phyloP scores from a whole-genome alignment of 2,797 vertebrate species.

The Phrynocephalus guinanensis region DNA sequence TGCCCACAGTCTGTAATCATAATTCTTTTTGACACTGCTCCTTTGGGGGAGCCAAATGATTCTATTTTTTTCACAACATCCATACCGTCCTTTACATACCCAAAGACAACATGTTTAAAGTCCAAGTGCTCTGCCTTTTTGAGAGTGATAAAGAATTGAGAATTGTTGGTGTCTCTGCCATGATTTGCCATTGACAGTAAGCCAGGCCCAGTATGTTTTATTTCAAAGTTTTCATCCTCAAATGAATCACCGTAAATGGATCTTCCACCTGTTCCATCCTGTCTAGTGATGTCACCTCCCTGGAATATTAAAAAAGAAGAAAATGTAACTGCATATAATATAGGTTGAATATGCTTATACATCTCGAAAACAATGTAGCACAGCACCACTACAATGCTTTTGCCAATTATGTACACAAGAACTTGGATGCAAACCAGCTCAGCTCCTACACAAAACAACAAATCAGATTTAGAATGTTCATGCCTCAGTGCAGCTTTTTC shows the following conservation, averaged over 20 bases:
- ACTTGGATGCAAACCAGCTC: not conserved
- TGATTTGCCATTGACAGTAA: slow-evolving; percentile 94
- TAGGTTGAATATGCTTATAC: not conserved
- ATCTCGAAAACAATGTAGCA: not conserved
- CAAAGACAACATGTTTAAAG: slow-evolving; percentile 95
- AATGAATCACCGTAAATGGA: slow-evolving; percentile 92
- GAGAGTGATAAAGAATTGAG: slow-evolving; percentile 96
- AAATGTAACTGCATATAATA: not conserved
- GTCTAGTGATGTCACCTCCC: slow-evolving; percentile 94
- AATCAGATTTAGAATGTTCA: not conserved
- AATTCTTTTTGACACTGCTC: slow-evolving; percentile 83
- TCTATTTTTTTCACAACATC: slow-evolving; percentile 89
- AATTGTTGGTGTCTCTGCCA: slow-evolving; percentile 85
- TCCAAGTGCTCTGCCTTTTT: slow-evolving; percentile 93
- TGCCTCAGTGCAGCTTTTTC: not conserved
- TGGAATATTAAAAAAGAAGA: slow-evolving; percentile 64
- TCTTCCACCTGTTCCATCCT: slow-evolving; percentile 89
- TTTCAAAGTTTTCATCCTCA: slow-evolving; percentile 94
- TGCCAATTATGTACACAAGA: not conserved
- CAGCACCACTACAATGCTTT: not conserved
- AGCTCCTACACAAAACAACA: not conserved
- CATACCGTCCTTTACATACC: slow-evolving; percentile 91
- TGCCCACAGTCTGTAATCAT: slow-evolving; percentile 90
- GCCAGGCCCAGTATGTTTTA: slow-evolving; percentile 92
- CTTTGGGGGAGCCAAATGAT: slow-evolving; percentile 86